Percentiles rank a stretch among this genome's conserved stretches.
phyloP scores from a whole-genome alignment of 2,113 vertebrate species.

The Tyrannus savana region DNA sequence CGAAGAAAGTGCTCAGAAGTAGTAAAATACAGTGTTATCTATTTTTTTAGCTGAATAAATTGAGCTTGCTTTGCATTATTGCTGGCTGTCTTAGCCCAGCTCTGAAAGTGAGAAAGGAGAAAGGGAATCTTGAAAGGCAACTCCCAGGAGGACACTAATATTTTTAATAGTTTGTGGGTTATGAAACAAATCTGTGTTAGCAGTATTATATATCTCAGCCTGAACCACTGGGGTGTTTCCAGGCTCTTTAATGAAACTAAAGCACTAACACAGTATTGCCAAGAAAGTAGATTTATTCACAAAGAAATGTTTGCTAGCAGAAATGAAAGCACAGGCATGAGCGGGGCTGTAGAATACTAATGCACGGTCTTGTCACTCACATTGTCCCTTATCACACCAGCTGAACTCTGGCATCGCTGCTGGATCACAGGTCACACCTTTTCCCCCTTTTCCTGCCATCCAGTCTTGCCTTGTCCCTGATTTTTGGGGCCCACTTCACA shows the following conservation, averaged over 20 bases:
- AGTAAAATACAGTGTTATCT: slow-evolving; percentile 69
- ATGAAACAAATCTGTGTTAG: slow-evolving; percentile 84
- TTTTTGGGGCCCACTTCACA: background rate
- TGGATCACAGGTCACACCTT: background rate
- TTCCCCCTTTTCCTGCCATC: background rate
- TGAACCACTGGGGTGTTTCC: slow-evolving; percentile 77
- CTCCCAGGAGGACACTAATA: slow-evolving; percentile 78
- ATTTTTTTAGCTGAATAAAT: slow-evolving; percentile 73
- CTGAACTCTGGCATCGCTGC: background rate
- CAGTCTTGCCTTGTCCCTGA: background rate
- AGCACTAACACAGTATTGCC: slow-evolving; percentile 72
- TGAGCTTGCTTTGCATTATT: slow-evolving; percentile 75
- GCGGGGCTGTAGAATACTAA: background rate
- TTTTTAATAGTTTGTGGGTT: slow-evolving; percentile 83
- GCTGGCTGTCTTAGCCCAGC: slow-evolving; percentile 68
- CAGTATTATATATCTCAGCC: slow-evolving; percentile 79
- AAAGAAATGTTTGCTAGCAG: slow-evolving; percentile 74
- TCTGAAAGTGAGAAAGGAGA: slow-evolving; percentile 71
- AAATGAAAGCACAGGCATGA: slow-evolving; percentile 55
- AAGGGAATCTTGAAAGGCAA: slow-evolving; percentile 79
- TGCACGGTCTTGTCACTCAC: background rate
- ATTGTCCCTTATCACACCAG: background rate
- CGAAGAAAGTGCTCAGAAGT: slow-evolving; percentile 44
- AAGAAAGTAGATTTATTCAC: slow-evolving; percentile 77
- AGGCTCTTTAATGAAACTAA: slow-evolving; percentile 80